These are phyloP conservation scores for Ciona savignyi DNA, from an alignment of 23 tunicate species.

Conservation along the genomic window DNA sequence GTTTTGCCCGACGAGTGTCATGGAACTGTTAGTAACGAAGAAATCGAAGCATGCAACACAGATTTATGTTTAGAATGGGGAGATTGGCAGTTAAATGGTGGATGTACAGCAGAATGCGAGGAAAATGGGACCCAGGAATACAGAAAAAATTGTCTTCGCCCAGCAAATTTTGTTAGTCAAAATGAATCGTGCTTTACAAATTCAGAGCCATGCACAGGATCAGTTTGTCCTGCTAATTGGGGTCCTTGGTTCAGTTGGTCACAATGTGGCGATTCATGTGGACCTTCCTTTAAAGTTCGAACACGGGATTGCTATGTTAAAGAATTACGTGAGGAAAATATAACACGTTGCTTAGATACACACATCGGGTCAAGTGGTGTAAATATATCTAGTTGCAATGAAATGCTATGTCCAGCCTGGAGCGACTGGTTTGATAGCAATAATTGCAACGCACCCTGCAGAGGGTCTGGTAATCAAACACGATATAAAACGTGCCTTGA, in stretches of 20 bases:
- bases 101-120: slow-evolving; percentile 2
- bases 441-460: slow-evolving; percentile 6
- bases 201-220: neutral
- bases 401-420: slow-evolving; percentile 4
- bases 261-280: slow-evolving; percentile 3
- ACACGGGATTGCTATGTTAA: slow-evolving; percentile 7
- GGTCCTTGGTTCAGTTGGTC: slow-evolving; percentile 17
- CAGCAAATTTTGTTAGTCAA: neutral
- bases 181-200: neutral
- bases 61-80: slow-evolving; percentile 6
- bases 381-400: neutral
- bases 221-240: slow-evolving; percentile 9
- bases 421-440: neutral
- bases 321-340: neutral
- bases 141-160: neutral
- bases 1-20: neutral
- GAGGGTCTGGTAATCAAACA: neutral
- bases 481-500: slow-evolving; percentile 1
- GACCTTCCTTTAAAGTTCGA: slow-evolving; percentile 5
- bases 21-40: neutral
- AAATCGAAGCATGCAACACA: neutral
- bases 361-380: neutral
- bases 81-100: neutral
- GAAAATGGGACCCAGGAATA: neutral
- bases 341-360: neutral